Base-by-base conservation (phyloP, 2,888 invertebrate species). In the Mechanitis mazaeus region DNA sequence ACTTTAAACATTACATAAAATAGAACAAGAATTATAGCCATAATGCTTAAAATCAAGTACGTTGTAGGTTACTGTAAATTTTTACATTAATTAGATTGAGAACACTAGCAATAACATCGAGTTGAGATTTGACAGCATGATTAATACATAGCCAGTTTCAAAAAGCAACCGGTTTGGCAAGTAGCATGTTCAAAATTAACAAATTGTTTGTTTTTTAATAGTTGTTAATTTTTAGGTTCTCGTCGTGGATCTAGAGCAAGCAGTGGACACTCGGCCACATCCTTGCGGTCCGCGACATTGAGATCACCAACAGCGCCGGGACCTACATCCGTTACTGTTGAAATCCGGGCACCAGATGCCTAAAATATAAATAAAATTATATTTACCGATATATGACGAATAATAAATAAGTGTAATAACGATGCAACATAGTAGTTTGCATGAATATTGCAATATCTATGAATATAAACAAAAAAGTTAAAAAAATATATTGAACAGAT, bases 181-280 rank as follows among this genome's bases (percentile, higher is more conserved):
- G 42, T 42, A 42, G 42, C 42, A 42, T 42, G 42, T 42, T 42
- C 9, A 42, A 42, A 42, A 42, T 9, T 9, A 9, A 42, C 11
- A 3, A 9, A 9, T 42, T 9, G 3, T 42, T 42, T 42, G 42
- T 42, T 42, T 9, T 5, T 42, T 42, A 42, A 42, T 9, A 42
- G 11, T 9, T 9, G 9, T 42, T 42, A 2, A 42, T 42, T 76
- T 81, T 12, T 80, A 90, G 90, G 90, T n/a, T 87, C 88, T 70
- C 91, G 94, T 68, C 92, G 95, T 65, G 95, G 94, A 65, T 95
- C 95, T 66, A 93, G 94, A 77, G 93, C 93, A 56, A 94, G 94
- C 81, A 95, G 95, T 78, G 95, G 94, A 72, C 94, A 94, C 61
- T 95, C 95, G n/a, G 94, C 93, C 58, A 91, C 93, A 33, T 95